Evolutionary conservation across 1,140 invertebrate genomes (phyloP), one percentile per base, ranked within the genome.

Genomic region (Hestina assimilis): DNA sequence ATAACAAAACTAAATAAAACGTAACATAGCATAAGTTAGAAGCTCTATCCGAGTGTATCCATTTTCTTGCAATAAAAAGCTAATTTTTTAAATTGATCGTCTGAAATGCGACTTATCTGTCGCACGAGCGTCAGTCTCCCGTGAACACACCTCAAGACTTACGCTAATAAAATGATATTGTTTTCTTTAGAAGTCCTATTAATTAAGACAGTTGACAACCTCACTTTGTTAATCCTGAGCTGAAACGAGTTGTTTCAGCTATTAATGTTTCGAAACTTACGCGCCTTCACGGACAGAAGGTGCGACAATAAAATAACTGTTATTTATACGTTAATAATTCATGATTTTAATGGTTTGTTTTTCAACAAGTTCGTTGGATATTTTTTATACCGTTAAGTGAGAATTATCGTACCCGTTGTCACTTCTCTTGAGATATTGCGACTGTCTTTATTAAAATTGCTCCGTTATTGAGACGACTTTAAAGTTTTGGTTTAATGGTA

Each of bases 81-180:
- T 9, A 28, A 28, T 28, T 8, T 28, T 1, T 3, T 9, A 28
- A 8, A 28, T 8, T 8, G n/a, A 28, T 8, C 6, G 8, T 28
- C 6, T 28, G n/a, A 8, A 0, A 14, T 3, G 52, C 43, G 21
- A 15, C 20, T 26, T 20, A 21, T 19, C 19, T 15, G 28, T 33
- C 55, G 46, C 38, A 21, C 6, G 12, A 1, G 9, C 14, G 17
- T 1, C 9, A n/a, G 24, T 28, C 6, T n/a, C 14, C 3, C 45
- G 21, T 33, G 23, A 24, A 31, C 7, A 7, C 17, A 7, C 33
- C 47, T 43, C 65, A 69, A 46, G 55, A 68, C 50, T 76, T 78
- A 81, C 83, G 79, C 78, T 80, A 85, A 85, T 85, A 85, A 85
- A 85, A 79, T 85, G 75, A 81, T 83, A 85, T 85, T 85, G 82